Conservation (phyloP, 2,113 vertebrate genomes). For the Solea solea region DNA sequence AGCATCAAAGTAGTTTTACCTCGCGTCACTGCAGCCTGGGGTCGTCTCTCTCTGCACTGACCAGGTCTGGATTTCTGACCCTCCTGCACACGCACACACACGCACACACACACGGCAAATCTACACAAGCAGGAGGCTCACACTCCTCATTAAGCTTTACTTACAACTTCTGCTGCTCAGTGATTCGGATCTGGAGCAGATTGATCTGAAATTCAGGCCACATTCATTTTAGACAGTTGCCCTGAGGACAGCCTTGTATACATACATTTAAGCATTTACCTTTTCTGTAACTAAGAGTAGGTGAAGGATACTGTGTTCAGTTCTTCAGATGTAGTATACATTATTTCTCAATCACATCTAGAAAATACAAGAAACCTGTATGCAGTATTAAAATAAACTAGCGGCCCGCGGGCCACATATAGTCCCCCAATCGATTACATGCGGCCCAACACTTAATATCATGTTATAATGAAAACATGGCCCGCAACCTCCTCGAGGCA, state of each 20-base stretch:
- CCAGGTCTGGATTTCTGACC: slow-evolving; percentile 6
- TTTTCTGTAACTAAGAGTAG: not conserved
- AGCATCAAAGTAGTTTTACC: slow-evolving; percentile 25
- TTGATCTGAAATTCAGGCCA: slow-evolving; percentile 76
- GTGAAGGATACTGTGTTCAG: not conserved
- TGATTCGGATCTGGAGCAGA: slow-evolving; percentile 72
- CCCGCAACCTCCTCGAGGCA: no score
- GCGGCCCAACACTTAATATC: no score
- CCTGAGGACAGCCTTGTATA: slow-evolving; percentile 13
- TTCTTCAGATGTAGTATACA: no score
- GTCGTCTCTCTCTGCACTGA: not conserved
- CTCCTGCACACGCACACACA: slow-evolving; percentile 15
- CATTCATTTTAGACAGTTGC: slow-evolving; percentile 62
- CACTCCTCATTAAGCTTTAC: slow-evolving; percentile 59
- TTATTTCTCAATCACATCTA: no score
- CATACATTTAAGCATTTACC: no score
- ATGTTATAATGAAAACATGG: no score
- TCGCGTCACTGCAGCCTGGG: not conserved
- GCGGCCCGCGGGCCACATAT: no score
- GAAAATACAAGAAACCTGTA: no score
- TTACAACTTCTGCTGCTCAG: slow-evolving; percentile 79
- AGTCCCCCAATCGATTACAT: no score
- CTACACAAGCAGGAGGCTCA: slow-evolving; percentile 47
- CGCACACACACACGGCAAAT: slow-evolving; percentile 36
- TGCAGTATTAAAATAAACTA: no score